A percentile compares a stretch with the other conserved stretches of the same genome.
These are phyloP conservation scores for Apis dorsata DNA, from an alignment of 1,140 invertebrate species.

Conservation along the genomic window DNA sequence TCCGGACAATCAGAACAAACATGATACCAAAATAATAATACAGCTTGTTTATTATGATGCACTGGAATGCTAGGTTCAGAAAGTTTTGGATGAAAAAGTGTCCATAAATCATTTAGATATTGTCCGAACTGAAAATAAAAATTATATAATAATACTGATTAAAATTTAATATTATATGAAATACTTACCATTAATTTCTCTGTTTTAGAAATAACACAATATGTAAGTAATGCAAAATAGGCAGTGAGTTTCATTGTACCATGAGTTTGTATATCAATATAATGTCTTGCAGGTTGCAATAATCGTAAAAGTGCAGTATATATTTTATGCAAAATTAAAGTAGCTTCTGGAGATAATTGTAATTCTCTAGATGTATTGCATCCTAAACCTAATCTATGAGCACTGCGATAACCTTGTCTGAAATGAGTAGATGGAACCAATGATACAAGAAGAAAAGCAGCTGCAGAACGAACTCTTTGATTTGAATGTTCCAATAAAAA, in stretches of 20 bases:
- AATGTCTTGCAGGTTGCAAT: slow-evolving; percentile 90
- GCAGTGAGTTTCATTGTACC: slow-evolving; percentile 95
- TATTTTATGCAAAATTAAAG: slow-evolving; percentile 90
- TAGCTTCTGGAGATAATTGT: slow-evolving; percentile 85
- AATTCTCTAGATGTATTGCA: slow-evolving; percentile 78
- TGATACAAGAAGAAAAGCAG: slow-evolving; percentile 91
- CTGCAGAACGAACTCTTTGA: slow-evolving; percentile 91
- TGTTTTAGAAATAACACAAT: slow-evolving; percentile 92
- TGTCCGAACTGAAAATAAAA: slow-evolving; percentile 86
- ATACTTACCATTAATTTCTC: slow-evolving; percentile 94
- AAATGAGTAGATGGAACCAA: slow-evolving; percentile 93
- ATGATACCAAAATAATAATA: slow-evolving; percentile 95
- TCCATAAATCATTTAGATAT: slow-evolving; percentile 95
- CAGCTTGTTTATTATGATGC: slow-evolving; percentile 96
- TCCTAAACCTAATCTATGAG: slow-evolving; percentile 79
- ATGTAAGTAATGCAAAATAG: slow-evolving; percentile 94
- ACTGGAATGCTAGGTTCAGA: slow-evolving; percentile 97
- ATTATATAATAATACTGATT: background rate
- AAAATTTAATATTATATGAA: background rate
- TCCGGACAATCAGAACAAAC: slow-evolving; percentile 95
- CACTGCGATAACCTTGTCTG: slow-evolving; percentile 89
- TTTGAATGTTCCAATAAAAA: slow-evolving; percentile 93
- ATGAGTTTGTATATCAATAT: slow-evolving; percentile 91
- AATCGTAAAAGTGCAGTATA: slow-evolving; percentile 89
- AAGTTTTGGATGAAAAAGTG: slow-evolving; percentile 95